phyloP scores from a whole-genome alignment of 1,140 invertebrate species.

The Orius laevigatus region DNA sequence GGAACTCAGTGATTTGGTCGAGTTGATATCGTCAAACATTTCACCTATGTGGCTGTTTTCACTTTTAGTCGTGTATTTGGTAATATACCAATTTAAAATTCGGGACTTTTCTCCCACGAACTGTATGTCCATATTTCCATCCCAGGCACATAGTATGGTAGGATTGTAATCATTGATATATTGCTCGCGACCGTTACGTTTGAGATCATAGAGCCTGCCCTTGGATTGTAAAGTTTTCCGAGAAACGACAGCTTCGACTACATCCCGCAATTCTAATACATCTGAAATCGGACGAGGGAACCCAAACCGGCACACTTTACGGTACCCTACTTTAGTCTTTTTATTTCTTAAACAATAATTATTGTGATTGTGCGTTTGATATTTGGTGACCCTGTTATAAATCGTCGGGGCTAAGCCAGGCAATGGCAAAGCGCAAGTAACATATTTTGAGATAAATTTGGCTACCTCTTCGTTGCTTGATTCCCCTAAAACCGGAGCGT shows the following conservation, averaged over 20 bases:
- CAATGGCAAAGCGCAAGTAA: slow-evolving; percentile 22
- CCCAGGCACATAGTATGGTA: slow-evolving; percentile 18
- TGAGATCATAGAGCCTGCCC: slow-evolving; percentile 23
- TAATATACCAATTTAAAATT: slow-evolving; percentile 17
- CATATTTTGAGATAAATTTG: slow-evolving; percentile 25
- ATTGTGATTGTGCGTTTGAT: slow-evolving; percentile 22
- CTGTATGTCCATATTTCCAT: slow-evolving; percentile 21
- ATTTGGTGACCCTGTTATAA: slow-evolving; percentile 16
- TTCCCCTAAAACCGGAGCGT: slow-evolving; percentile 16
- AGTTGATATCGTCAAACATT: slow-evolving; percentile 17
- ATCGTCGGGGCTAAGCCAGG: slow-evolving; percentile 16
- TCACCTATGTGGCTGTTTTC: slow-evolving; percentile 18
- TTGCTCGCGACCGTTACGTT: slow-evolving; percentile 19
- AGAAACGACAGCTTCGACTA: slow-evolving; percentile 20
- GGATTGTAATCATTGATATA: slow-evolving; percentile 19
- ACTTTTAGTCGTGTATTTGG: slow-evolving; percentile 21
- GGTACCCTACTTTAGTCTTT: slow-evolving; percentile 17
- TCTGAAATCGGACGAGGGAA: slow-evolving; percentile 21
- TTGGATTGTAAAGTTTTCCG: slow-evolving; percentile 21
- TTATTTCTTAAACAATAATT: slow-evolving; percentile 21
- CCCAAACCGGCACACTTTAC: slow-evolving; percentile 21
- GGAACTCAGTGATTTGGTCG: slow-evolving; percentile 16
- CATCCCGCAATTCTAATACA: slow-evolving; percentile 18
- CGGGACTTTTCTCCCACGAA: slow-evolving; percentile 19
- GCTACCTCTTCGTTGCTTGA: slow-evolving; percentile 21